Base-by-base conservation (phyloP, 2,888 invertebrate genomes). In the Dryadula phaetusa region DNA sequence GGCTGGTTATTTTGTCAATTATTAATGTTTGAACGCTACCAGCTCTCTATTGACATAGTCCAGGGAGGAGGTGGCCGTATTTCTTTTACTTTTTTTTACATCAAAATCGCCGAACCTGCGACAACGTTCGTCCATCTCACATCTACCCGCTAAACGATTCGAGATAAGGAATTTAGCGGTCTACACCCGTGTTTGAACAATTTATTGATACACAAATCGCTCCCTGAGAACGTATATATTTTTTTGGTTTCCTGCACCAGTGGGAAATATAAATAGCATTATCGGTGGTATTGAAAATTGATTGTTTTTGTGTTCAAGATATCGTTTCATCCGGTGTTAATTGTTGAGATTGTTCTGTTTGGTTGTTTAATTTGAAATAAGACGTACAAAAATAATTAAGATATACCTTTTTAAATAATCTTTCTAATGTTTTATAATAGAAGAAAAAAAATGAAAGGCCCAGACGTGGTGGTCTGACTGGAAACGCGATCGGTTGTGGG, bases 151-250 rank as follows among this genome's bases (percentile, higher is more conserved):
- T 81, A 81, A 81, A 79, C 79, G 81, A 69, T 77, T 78, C 84
- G 79, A 90, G 90, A 92, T 90, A 90, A 75, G 90, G 91, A 91
- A 90, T 91, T 90, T 90, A 90, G 87, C 88, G 82, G 81, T 82
- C 85, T 77, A 60, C 85, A 86, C 83, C 86, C 80, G 80, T 85
- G 84, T 87, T 85, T 87, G 80, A 73, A 80, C 81, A 81, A 80
- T 77, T 77, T 86, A 87, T 87, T 87, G 85, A 82, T 84, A 74
- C 75, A 75, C 69, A 78, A 79, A 79, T 77, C 77, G 78, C 78
- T 78, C 77, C 78, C 78, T 77, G 77, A 76, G 77, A 76, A 76
- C 74, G 75, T 77, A 76, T 75, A 20, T 52, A 77, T 64, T 82
- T 84, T 83, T 82, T 84, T 77, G 69, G 72, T 78, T 82, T 84